Percentiles rank a stretch among this genome's conserved stretches.
phyloP scores from a whole-genome alignment of 2,113 vertebrate species.

The Anseranas semipalmata region DNA sequence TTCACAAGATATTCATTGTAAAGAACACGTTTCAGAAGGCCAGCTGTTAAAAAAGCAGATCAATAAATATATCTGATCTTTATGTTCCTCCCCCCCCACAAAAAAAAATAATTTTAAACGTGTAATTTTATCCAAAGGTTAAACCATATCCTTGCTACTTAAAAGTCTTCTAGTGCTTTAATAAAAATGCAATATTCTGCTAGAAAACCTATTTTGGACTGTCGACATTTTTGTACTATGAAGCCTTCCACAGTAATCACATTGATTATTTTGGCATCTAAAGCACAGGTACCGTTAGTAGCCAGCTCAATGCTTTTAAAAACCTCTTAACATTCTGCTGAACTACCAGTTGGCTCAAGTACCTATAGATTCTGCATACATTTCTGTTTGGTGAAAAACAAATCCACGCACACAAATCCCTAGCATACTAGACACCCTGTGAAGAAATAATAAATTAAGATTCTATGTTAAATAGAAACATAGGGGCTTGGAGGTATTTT shows the following conservation, averaged over 20 bases:
- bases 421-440: slow-evolving; percentile 12
- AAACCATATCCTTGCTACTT: background rate
- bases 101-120: background rate
- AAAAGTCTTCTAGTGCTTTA: background rate
- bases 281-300: slow-evolving; percentile 14
- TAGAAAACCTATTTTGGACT: background rate
- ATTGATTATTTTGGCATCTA: background rate
- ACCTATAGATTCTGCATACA: background rate
- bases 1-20: background rate
- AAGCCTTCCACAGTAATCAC: background rate
- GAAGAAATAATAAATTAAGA: slow-evolving; percentile 58
- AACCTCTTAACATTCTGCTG: slow-evolving; percentile 31
- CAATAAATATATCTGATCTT: background rate
- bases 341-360: slow-evolving; percentile 32
- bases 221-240: background rate
- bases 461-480: slow-evolving; percentile 36
- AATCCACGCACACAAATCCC: slow-evolving; percentile 36
- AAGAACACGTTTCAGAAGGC: background rate
- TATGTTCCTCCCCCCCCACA: background rate
- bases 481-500: slow-evolving; percentile 20
- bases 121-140: background rate
- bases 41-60: background rate
- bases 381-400: slow-evolving; percentile 52
- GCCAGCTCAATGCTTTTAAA: slow-evolving; percentile 39
- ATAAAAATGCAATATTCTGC: background rate